Base-by-base conservation (phyloP, 1,140 invertebrate species). In the Stratiolaelaps scimitus region DNA sequence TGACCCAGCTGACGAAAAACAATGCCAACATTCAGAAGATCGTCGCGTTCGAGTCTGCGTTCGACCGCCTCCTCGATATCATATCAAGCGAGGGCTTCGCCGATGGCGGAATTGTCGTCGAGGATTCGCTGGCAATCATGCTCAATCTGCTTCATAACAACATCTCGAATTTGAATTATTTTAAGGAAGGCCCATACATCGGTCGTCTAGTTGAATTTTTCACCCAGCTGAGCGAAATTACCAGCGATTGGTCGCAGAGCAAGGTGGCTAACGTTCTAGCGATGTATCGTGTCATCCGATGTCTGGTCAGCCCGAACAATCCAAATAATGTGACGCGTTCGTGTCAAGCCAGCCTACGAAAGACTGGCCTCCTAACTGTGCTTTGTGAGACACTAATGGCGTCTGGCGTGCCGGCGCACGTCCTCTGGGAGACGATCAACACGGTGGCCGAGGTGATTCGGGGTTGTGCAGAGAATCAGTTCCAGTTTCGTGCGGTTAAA, bases 21-120 rank as follows among this genome's bases (percentile, higher is more conserved):
- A 98, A 98, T 80, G 87, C 91, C 0, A 96, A 96, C 75, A 93
- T 99, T 71, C 96, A 99, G 76, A 98, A 99, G 79, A 97, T 99
- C 72, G 92, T 99, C 4, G 95, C 93, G 0, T 99, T 98, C 79
- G 93, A 99, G 79, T 98, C 96, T 79, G 92, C 91, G 0, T 99
- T 98, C 76, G 93, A 98, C 77, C 81, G 88, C 69, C 79, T 99
- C 43, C 88, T 98, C 71, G 88, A 92, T 73, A 92, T 98, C 34
- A 89, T 99, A 28, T 79, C 78, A 1, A 85, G 89, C 70, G 96
- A 99, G 79, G 93, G 92, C 48, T 85, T 84, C 70, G 85, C 87
- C 26, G 91, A 98, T 78, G 94, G 92, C 65, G 92, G 78, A 76
- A 71, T 98, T 66, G 89, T 99, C 4, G 94, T 98, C 2, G 92